Base-by-base conservation (phyloP, 2,888 invertebrate species). In the Notodonta ziczac region DNA sequence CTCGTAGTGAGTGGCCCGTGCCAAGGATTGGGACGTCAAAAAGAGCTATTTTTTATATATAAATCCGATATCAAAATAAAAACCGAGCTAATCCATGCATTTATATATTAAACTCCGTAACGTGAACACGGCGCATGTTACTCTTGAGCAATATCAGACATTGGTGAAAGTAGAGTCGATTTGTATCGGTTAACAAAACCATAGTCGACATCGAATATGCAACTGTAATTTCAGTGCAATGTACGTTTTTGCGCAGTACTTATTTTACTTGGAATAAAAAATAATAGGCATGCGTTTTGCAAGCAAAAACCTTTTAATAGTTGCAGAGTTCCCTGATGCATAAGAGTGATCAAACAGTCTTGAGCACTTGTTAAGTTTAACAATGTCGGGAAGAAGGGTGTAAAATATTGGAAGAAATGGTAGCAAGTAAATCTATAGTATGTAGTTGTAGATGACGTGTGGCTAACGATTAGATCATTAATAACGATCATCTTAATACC, bases 121-220 rank as follows among this genome's bases (percentile, higher is more conserved):
- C 44, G 40, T 46, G 13, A 52, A 48, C 35, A 62, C 58, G 56
- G 57, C 63, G 67, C 62, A 63, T 60, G 57, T 62, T 67, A 63
- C 56, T 65, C 62, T 78, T 76, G 61, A 67, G 79, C 77, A 78
- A 78, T 65, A 62, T 62, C 32, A 62, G 24, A 52, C 50, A 58
- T 56, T 32, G 54, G 78, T 78, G 78, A 78, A 78, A 78, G 78
- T 79, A 58, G 64, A 58, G 64, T 66, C 66, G 65, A 67, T 72
- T 75, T 63, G 68, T 77, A 69, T 64, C 65, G 73, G 56, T 59
- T 61, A 56, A 60, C 62, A 69, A 63, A 68, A 57, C 74, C 65
- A 67, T 67, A 66, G 61, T 39, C n/a, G 16, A 46, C 52, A 44
- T 46, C 52, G 56, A 59, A 61, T 62, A 63, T 60, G 62, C 57